Base-by-base conservation (phyloP, 2,888 invertebrate species). In the Psylliodes chrysocephalus region DNA sequence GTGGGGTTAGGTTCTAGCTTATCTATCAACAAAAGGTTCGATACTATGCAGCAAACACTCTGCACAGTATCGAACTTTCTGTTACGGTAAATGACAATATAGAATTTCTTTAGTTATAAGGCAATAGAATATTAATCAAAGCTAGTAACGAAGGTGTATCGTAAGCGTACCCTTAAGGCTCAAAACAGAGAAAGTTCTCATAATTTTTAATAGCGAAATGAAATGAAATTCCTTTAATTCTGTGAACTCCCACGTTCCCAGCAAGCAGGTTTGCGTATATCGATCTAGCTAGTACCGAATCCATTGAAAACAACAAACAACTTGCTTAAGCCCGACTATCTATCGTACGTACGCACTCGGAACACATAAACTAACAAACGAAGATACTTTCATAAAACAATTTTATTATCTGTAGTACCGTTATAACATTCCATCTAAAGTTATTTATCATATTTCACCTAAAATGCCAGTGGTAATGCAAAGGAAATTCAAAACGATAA, bases 381-480 rank as follows among this genome's bases (percentile, higher is more conserved):
- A 14, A 25, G 8, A 25, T 15, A 47, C 49, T 49, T 49, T 56
- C 62, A 56, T 62, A 62, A 62, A 56, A 63, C 51, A 66, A 60
- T 60, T 56, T 61, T 63, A 54, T 63, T 61, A 56, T 57, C 55
- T 28, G n/a, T 49, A n/a, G 49, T 57, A 56, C 69, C 67, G 65
- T 65, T 63, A 56, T 38, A 61, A 61, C 65, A 69, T 69, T 69
- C 69, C 67, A n/a, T 44, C 25, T 18, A 54, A 51, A 52, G 64
- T 55, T 60, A 67, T 70, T 60, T 61, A 68, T 70, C 70, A 70
- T 70, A 68, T 63, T 66, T 63, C 68, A 67, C 66, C 59, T 60
- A 60, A 64, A 60, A 60, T 47, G 64, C 60, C 64, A 66, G 59
- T 63, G 66, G 66, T 64, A 62, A 60, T 59, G 57, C 61, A 60